A percentile compares a stretch with the other conserved stretches of the same genome.
Evolutionary conservation across 92 coral and sea anemone genomes (phyloP).

Genomic region (Palythoa caribaeorum): DNA sequence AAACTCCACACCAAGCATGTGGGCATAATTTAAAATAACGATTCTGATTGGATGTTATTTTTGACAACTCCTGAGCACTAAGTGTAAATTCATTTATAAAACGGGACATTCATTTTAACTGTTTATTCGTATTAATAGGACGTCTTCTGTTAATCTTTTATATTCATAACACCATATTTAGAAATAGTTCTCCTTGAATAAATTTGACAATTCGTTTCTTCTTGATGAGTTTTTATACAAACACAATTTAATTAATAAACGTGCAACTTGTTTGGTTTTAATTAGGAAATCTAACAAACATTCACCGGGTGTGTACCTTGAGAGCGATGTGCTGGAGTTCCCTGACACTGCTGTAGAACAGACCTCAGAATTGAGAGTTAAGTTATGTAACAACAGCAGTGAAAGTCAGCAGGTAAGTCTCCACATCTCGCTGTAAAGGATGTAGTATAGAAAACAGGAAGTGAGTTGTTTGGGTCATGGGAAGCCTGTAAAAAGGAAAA

Average conservation of each 20-base stretch:
- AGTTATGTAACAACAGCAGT: conserved; percentile 76
- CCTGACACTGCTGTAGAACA: conserved; percentile 79
- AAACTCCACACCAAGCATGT: too few relatives aligned
- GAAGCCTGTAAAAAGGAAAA: neutral
- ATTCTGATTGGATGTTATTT: too few relatives aligned
- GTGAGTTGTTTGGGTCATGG: neutral
- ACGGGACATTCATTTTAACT: too few relatives aligned
- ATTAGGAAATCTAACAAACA: conserved; percentile 47
- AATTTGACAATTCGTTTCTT: too few relatives aligned
- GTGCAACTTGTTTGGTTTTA: neutral
- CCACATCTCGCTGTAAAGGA: neutral
- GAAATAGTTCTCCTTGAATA: too few relatives aligned
- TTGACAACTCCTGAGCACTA: too few relatives aligned
- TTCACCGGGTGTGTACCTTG: conserved; percentile 77
- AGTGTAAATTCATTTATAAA: too few relatives aligned
- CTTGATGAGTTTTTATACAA: neutral
- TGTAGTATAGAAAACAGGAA: neutral
- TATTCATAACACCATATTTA: too few relatives aligned
- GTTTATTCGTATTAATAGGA: too few relatives aligned
- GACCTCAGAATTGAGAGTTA: conserved; percentile 69
- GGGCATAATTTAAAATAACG: too few relatives aligned
- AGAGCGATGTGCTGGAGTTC: conserved; percentile 74
- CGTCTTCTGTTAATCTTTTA: too few relatives aligned
- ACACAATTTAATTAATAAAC: neutral
- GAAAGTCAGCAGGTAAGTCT: conserved; percentile 63